phyloP scores from a whole-genome alignment of 2,113 vertebrate genomes.

The Mionectes macconnelli region DNA sequence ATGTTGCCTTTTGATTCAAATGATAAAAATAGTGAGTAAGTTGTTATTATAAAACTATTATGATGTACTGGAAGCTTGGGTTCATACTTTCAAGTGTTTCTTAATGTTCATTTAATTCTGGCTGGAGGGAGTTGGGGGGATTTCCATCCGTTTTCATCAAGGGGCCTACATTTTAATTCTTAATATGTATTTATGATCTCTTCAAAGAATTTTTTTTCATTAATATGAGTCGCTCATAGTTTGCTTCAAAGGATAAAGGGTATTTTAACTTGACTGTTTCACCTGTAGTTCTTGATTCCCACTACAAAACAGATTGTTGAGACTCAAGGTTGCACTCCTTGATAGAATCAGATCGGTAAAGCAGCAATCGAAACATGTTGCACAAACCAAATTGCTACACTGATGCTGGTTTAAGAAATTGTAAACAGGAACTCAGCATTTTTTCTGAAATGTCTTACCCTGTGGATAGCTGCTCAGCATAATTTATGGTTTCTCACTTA shows the following conservation, averaged over 20 bases:
- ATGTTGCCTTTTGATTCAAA: not conserved
- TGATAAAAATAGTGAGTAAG: not conserved
- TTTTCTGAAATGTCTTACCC: not conserved
- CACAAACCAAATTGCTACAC: not conserved
- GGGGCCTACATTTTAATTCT: not conserved
- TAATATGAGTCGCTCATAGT: not conserved
- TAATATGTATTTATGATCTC: conserved; percentile 3
- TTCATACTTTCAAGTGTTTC: not conserved
- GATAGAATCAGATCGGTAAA: not conserved
- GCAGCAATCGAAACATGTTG: not conserved
- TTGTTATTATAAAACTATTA: not conserved
- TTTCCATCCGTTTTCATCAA: conserved; percentile 16
- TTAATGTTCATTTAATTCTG: not conserved
- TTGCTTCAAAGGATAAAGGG: not conserved
- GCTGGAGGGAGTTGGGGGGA: not conserved
- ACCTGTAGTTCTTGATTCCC: not conserved
- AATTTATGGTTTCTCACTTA: not conserved
- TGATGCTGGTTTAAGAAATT: not conserved
- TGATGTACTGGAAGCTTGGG: not conserved
- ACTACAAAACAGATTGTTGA: not conserved
- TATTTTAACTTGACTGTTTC: not conserved
- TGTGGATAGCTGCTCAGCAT: not conserved
- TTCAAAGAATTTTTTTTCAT: not conserved
- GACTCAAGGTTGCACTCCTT: not conserved
- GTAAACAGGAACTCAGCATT: conserved; percentile 5